phyloP scores from a whole-genome alignment of 2,888 invertebrate genomes.

The Polymixis lichenea region DNA sequence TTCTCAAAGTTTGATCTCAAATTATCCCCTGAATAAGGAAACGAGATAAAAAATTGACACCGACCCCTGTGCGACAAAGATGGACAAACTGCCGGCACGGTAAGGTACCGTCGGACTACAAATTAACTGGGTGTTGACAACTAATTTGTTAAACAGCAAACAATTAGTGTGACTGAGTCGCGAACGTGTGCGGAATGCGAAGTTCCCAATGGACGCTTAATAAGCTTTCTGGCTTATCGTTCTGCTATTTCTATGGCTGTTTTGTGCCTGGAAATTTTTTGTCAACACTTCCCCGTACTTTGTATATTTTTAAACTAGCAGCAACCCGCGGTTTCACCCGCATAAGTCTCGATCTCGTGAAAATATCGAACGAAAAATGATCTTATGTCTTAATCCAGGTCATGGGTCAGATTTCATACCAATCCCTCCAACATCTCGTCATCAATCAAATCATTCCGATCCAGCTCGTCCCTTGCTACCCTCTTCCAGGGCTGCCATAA shows the following conservation, averaged over 20 bases:
- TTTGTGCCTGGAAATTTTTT: not conserved
- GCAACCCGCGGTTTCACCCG: too few species aligned
- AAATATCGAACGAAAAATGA: too few species aligned
- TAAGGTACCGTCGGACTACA: conserved; percentile 15
- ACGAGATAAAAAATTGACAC: not conserved
- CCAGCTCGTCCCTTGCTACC: too few species aligned
- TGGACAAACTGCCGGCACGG: not conserved
- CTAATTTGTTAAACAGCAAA: conserved; percentile 52
- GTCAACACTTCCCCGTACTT: not conserved
- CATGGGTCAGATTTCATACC: too few species aligned
- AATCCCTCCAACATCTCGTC: too few species aligned
- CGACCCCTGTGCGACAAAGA: conserved; percentile 1
- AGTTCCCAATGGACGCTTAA: conserved; percentile 18
- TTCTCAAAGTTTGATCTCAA: too few species aligned
- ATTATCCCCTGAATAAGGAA: not conserved
- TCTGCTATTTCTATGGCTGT: not conserved
- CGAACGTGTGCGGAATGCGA: conserved; percentile 48
- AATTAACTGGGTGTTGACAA: conserved; percentile 57
- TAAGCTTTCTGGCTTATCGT: conserved; percentile 9
- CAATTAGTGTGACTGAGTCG: conserved; percentile 43
- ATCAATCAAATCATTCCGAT: too few species aligned
- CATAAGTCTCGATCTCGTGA: too few species aligned
- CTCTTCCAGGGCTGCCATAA: too few species aligned
- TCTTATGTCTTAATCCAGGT: too few species aligned
- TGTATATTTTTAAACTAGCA: too few species aligned